Evolutionary conservation across 2,113 vertebrate genomes (phyloP), one percentile per base, ranked within the genome.

Genomic region (Oreochromis niloticus): DNA sequence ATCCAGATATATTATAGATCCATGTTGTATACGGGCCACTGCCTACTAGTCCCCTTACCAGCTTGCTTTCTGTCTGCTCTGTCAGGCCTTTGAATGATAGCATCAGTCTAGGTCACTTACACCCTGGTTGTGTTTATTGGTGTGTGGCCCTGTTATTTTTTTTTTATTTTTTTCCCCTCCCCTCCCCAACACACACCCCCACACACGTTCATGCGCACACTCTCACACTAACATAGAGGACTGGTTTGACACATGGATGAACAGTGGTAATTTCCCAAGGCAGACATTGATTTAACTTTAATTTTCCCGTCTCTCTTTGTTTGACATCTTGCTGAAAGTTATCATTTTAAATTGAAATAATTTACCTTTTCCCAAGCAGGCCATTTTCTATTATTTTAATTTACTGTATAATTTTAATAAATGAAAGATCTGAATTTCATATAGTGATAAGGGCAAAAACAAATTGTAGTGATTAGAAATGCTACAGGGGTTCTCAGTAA

Each of bases 271-370:
- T 94, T 95, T 94, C 92, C 93, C 91, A 87, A 86, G 91, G 87
- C 84, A 86, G 87, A 87, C 86, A 94, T 95, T 93, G 92, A 93
- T 95, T 95, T 92, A 78, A 46, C 85, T 92, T 93, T 94, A 22
- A 85, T 89, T 91, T 88, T 59, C 80, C 81, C 81, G 84, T 59
- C 85, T 85, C 59, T 84, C 84, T 84, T 82, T 87, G 73, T 83
- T 90, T 89, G 91, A 93, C 86, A 92, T 75, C 82, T 75, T 52
- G 84, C 82, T 55, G 85, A 85, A 92, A 89, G 89, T 92, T 48
- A 87, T 78, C 6, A 85, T 90, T 94, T 83, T 86, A 43, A 84
- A 61, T 55, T 19, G 48, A 89, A 85, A 84, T 36, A 68, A 46
- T 19, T 80, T 9, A 22, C 75, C 34, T 41, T 63, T 22, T 88